Base-by-base conservation (phyloP, 1,140 invertebrate genomes). In the Zaprionus africanus region DNA sequence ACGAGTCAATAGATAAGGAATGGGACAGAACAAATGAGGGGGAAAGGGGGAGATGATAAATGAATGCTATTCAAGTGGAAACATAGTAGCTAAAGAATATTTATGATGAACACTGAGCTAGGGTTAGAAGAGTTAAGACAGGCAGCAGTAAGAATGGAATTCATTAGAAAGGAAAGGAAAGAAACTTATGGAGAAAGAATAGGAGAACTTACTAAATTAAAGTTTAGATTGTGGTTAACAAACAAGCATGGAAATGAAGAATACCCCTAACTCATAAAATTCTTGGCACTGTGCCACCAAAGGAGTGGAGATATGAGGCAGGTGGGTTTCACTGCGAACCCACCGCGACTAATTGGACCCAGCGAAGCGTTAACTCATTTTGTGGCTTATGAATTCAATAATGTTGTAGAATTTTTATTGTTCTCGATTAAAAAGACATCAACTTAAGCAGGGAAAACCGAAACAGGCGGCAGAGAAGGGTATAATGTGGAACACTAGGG, bases 351-450 rank as follows among this genome's bases (percentile, higher is more conserved):
- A 86, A 83, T 75, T 83, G 74, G 70, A 54, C 46, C 76, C 59
- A 73, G 57, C 85, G 74, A 88, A 88, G 85, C 84, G 85, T 84
- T 81, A 90, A 84, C 58, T 71, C 67, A 83, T 80, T 69, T 74
- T 78, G 85, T 70, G 84, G 78, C 78, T 65, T 76, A 74, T 68
- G 71, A 76, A 73, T 71, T 78, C 68, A 38, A 79, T 73, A 75
- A 80, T 49, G 68, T 56, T 7, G 9, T 57, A 78, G 36, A 58
- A 59, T 83, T 87, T 88, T 88, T 84, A 88, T 88, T 88, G 84
- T 59, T 88, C 88, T 88, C 84, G 85, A 88, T 88, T 88, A 88
- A 88, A 90, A 88, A 78, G 71, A 84, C 85, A 84, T 88, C 64
- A 88, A 81, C 78, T 71, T 75, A 69, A 74, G 66, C 68, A 57